Evolutionary conservation across 2,797 vertebrate genomes (phyloP).

Genomic region (Micrastur ruficollis): DNA sequence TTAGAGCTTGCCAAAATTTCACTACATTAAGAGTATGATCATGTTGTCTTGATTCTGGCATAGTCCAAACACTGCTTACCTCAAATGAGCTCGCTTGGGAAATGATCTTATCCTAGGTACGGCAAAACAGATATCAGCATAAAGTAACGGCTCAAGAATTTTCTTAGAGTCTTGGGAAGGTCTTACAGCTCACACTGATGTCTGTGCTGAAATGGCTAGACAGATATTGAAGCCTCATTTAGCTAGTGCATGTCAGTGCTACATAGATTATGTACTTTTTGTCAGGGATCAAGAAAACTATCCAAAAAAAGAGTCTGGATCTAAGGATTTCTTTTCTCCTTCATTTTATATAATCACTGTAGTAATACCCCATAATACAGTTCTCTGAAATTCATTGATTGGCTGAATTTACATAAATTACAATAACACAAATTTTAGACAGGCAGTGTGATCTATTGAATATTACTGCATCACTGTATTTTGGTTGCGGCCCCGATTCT

Average conservation of each 20-base stretch:
- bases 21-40: background rate
- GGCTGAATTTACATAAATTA: background rate
- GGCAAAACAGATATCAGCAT: background rate
- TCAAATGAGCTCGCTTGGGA: background rate
- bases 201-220: background rate
- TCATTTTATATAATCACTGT: background rate
- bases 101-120: background rate
- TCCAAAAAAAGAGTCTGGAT: background rate
- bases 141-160: background rate
- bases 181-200: background rate
- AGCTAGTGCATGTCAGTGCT: background rate
- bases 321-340: background rate
- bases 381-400: background rate
- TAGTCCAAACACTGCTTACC: accelerated
- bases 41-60: accelerated
- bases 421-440: background rate
- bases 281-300: background rate
- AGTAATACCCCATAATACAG: background rate
- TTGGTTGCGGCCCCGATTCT: background rate
- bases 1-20: background rate
- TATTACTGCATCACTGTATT: background rate
- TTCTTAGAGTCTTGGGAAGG: background rate
- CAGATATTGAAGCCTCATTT: background rate
- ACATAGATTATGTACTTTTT: background rate
- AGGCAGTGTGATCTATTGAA: background rate